Conservation (phyloP, 2,113 vertebrate species). For the Semnornis frantzii region DNA sequence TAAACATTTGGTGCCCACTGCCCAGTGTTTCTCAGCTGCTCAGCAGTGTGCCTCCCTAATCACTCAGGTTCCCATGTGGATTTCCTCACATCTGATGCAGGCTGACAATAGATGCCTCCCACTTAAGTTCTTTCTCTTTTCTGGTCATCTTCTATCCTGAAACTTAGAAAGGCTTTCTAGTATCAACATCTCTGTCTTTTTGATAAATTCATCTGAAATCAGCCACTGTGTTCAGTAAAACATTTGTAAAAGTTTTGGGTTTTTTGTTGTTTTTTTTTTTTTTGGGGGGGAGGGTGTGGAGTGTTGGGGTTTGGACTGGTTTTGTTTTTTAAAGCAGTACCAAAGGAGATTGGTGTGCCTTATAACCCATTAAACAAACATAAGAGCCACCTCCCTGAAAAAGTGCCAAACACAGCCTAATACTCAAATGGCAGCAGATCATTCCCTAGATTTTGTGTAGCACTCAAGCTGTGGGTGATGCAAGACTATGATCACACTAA, state of each 20-base stretch:
- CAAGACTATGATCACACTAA: rapidly evolving
- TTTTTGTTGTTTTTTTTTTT: too few species aligned
- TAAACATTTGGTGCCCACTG: background rate
- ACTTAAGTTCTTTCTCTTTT: background rate
- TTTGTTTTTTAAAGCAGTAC: too few species aligned
- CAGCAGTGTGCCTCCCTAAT: background rate
- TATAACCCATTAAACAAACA: background rate
- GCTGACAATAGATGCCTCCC: background rate
- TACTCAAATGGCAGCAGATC: background rate
- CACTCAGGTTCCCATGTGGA: background rate
- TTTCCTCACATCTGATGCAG: background rate
- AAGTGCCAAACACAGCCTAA: background rate
- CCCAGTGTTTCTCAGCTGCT: background rate
- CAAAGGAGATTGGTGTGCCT: background rate
- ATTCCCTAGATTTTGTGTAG: background rate
- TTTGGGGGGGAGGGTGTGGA: too few species aligned
- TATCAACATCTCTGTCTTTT: background rate
- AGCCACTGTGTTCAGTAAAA: background rate
- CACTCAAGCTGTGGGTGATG: background rate
- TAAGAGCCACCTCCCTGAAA: background rate
- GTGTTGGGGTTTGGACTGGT: too few species aligned
- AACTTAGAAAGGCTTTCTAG: background rate
- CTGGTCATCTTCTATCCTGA: background rate
- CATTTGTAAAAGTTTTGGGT: too few species aligned
- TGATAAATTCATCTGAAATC: background rate